Conservation (phyloP, 1,140 invertebrate genomes). For the Drosophila suzukii region DNA sequence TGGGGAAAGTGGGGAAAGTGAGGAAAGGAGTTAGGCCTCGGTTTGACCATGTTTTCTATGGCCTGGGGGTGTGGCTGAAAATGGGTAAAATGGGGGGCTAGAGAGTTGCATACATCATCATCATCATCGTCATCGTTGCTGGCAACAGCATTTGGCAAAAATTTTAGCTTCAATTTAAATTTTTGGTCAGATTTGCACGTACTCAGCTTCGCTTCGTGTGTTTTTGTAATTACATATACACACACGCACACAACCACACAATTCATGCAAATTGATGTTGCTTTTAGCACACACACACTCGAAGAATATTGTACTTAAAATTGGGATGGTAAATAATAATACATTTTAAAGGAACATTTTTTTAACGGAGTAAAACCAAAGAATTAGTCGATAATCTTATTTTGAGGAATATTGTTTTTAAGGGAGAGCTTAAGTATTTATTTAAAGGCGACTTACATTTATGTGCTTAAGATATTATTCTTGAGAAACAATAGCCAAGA, state of each 20-base stretch:
- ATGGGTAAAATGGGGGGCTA: constrained; percentile 2
- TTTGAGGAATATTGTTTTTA: neutral
- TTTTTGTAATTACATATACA: constrained; percentile 78
- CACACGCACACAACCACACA: constrained; percentile 41
- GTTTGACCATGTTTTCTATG: constrained; percentile 20
- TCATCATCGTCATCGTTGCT: constrained; percentile 35
- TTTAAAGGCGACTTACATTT: too few species aligned
- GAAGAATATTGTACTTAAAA: neutral
- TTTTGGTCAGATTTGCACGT: constrained; percentile 84
- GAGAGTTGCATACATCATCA: constrained; percentile 65
- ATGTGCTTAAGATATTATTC: too few species aligned
- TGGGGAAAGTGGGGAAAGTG: constrained; percentile 20
- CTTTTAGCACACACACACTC: constrained; percentile 62
- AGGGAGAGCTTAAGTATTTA: neutral
- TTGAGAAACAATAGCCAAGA: too few species aligned
- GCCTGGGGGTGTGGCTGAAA: constrained; percentile 11
- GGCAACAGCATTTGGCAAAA: constrained; percentile 74
- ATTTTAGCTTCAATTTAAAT: constrained; percentile 83
- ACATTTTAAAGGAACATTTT: neutral
- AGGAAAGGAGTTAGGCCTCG: constrained; percentile 27
- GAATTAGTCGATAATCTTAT: neutral
- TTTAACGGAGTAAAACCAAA: neutral
- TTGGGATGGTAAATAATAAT: neutral
- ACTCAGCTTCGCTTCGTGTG: constrained; percentile 66
- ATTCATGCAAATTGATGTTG: constrained; percentile 81